These are phyloP conservation scores for Polydrusus cervinus DNA, from an alignment of 2,888 invertebrate genomes.

Conservation along the genomic window DNA sequence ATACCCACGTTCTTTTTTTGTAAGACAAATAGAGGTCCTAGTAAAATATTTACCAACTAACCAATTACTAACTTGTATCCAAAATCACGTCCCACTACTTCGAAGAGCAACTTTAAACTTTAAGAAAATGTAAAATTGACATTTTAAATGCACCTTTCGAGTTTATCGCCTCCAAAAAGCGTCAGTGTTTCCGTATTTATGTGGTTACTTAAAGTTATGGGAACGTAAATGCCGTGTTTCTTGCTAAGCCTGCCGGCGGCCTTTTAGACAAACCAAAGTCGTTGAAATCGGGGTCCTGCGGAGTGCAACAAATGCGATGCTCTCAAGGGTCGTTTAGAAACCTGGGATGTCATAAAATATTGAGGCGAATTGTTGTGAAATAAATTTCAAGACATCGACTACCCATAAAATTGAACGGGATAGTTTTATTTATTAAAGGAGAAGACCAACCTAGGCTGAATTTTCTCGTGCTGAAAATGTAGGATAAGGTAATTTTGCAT, in stretches of 20 bases:
- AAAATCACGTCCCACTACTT: not conserved
- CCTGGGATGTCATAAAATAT: constrained; percentile 23
- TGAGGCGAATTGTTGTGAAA: constrained; percentile 20
- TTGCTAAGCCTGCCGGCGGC: constrained; percentile 1
- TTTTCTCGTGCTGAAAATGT: not conserved
- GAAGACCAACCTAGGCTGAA: not conserved
- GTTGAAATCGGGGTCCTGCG: constrained; percentile 21
- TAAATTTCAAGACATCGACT: constrained; percentile 10
- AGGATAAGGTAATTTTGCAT: not conserved
- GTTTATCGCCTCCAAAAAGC: constrained; percentile 3
- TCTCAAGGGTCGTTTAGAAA: constrained; percentile 18
- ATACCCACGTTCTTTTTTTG: too few relatives aligned
- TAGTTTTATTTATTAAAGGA: constrained; percentile 8
- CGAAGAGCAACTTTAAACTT: not conserved
- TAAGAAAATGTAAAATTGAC: not conserved
- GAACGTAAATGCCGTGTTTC: constrained; percentile 11
- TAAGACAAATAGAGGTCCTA: too few relatives aligned
- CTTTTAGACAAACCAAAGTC: constrained; percentile 23
- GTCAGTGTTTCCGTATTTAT: not conserved
- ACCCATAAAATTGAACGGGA: constrained; percentile 6
- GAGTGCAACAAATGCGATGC: constrained; percentile 17
- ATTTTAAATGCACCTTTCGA: constrained; percentile 9
- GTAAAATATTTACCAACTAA: not conserved
- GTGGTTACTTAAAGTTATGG: constrained; percentile 18
- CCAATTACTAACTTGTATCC: not conserved